phyloP scores from a whole-genome alignment of 2,888 invertebrate genomes.

The Hypsopygia costalis region DNA sequence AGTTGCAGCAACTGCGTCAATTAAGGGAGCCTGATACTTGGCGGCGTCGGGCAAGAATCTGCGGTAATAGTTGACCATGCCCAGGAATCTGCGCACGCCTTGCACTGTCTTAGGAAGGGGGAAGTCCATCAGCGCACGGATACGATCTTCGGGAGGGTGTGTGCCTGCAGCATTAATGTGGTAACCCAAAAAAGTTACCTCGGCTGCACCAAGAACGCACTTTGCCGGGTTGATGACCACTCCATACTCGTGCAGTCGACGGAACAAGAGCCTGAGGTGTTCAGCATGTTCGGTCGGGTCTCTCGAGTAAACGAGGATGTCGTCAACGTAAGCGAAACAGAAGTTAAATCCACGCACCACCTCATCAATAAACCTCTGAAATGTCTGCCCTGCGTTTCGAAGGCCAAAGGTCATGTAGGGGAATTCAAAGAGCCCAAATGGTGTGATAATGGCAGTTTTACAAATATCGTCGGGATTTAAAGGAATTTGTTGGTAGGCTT shows the following conservation, averaged over 20 bases:
- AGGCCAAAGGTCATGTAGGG: slow-evolving; percentile 39
- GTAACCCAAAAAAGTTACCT: slow-evolving; percentile 16
- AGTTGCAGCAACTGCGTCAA: slow-evolving; percentile 10
- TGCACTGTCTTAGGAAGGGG: slow-evolving; percentile 18
- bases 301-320: slow-evolving; percentile 12
- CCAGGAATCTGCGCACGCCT: slow-evolving; percentile 12
- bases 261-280: slow-evolving; percentile 11
- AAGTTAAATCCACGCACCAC: slow-evolving; percentile 14
- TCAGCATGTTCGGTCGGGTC: slow-evolving; percentile 8
- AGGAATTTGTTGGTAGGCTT: slow-evolving; percentile 9
- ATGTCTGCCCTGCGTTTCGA: slow-evolving; percentile 44
- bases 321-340: slow-evolving; percentile 13
- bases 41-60: slow-evolving; percentile 18
- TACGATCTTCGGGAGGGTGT: slow-evolving; percentile 17
- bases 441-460: slow-evolving; percentile 38
- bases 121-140: slow-evolving; percentile 20
- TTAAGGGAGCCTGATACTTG: slow-evolving; percentile 15
- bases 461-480: slow-evolving; percentile 12
- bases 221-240: slow-evolving; percentile 16
- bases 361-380: slow-evolving; percentile 38
- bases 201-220: slow-evolving; percentile 12
- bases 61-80: slow-evolving; percentile 14
- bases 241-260: slow-evolving; percentile 13
- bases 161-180: slow-evolving; percentile 12
- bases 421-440: slow-evolving; percentile 37